Conservation (phyloP, 1,140 invertebrate genomes). For the Rhagoletis zephyria region DNA sequence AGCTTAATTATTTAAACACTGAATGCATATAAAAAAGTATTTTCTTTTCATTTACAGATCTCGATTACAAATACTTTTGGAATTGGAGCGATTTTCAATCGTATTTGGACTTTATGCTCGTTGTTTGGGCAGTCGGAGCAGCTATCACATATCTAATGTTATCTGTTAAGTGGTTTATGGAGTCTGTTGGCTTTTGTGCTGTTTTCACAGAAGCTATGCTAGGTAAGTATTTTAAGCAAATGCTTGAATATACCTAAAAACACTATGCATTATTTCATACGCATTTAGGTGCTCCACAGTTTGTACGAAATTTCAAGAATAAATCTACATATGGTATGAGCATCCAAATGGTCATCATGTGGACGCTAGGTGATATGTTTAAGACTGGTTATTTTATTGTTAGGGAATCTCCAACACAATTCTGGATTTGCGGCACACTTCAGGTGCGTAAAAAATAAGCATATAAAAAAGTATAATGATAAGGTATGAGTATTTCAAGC, state of each 20-base stretch:
- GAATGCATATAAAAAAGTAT: background rate
- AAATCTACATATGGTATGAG: slow-evolving; percentile 85
- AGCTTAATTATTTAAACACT: no score
- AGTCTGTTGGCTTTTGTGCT: slow-evolving; percentile 92
- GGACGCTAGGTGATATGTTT: slow-evolving; percentile 95
- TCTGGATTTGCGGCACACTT: slow-evolving; percentile 93
- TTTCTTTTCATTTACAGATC: slow-evolving; percentile 79
- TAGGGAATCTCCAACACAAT: slow-evolving; percentile 91
- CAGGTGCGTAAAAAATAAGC: slow-evolving; percentile 79
- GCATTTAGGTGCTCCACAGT: slow-evolving; percentile 83
- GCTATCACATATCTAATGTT: slow-evolving; percentile 91
- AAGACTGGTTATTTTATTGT: slow-evolving; percentile 97
- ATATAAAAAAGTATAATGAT: background rate
- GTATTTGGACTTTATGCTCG: slow-evolving; percentile 92
- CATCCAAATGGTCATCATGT: slow-evolving; percentile 95
- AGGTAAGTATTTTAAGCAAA: slow-evolving; percentile 74
- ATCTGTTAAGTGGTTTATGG: slow-evolving; percentile 86
- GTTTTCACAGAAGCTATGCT: slow-evolving; percentile 97
- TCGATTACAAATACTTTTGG: slow-evolving; percentile 95
- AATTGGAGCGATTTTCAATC: slow-evolving; percentile 98
- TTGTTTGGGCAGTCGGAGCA: slow-evolving; percentile 87
- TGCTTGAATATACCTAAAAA: background rate
- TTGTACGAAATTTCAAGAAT: slow-evolving; percentile 85
- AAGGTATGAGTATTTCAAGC: no score
- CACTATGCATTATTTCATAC: background rate